These are phyloP conservation scores for Tiphia femorata DNA, from an alignment of 2,888 invertebrate species.

Conservation along the genomic window DNA sequence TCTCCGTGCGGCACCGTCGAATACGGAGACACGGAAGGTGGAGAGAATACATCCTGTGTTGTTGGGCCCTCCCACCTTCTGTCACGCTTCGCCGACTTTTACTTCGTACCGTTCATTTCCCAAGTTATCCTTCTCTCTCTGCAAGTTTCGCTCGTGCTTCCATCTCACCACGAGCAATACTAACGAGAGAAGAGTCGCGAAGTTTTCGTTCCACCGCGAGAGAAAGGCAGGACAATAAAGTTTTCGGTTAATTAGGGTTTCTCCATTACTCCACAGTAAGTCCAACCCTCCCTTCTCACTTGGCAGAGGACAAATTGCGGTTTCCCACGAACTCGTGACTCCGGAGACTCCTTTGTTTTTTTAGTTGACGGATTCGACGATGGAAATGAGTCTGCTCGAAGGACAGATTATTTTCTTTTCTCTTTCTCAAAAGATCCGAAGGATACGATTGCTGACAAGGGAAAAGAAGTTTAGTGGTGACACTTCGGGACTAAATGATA, in stretches of 20 bases:
- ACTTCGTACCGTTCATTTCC: slow-evolving; percentile 63
- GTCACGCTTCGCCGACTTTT: slow-evolving; percentile 57
- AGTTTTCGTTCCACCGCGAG: neutral
- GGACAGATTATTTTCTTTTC: neutral
- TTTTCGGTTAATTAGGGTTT: neutral
- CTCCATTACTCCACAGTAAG: neutral
- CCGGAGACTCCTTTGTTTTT: no score
- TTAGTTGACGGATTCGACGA: no score
- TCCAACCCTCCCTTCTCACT: neutral
- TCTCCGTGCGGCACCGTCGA: slow-evolving; percentile 24
- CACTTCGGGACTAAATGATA: no score
- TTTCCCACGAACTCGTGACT: no score
- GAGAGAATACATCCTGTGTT: slow-evolving; percentile 57
- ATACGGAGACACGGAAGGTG: slow-evolving; percentile 55
- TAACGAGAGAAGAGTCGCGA: neutral
- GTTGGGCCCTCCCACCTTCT: slow-evolving; percentile 11
- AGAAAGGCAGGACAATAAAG: no score
- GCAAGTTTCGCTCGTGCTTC: slow-evolving; percentile 29
- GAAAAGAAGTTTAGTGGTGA: no score
- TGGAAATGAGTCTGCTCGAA: neutral
- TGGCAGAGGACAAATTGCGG: no score
- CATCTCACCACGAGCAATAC: neutral
- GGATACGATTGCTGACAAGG: neutral
- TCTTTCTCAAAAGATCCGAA: neutral
- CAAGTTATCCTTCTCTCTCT: slow-evolving; percentile 53